Percentiles rank a stretch among this genome's conserved stretches.
These are phyloP conservation scores for Drosophila simulans DNA, from an alignment of 1,140 invertebrate species.

Conservation along the genomic window DNA sequence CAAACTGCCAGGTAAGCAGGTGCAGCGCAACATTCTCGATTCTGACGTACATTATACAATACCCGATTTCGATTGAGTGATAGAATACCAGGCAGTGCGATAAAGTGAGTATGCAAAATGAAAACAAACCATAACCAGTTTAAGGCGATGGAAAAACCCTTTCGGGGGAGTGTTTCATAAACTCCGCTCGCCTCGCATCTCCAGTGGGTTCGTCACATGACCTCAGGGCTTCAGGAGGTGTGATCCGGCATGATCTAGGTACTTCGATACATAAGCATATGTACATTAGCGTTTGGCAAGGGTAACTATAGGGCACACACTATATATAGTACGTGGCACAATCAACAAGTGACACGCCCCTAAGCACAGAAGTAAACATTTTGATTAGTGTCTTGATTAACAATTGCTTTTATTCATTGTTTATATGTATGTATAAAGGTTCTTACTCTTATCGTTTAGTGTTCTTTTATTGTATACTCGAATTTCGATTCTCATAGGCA, in stretches of 20 bases:
- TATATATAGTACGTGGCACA: neutral
- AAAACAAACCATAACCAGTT: slow-evolving; percentile 45
- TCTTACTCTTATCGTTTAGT: slow-evolving; percentile 45
- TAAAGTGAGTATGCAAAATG: slow-evolving; percentile 39
- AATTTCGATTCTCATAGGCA: slow-evolving; percentile 27
- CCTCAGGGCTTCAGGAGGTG: neutral
- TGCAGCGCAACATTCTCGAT: slow-evolving; percentile 36
- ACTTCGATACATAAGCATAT: neutral
- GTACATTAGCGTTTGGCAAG: neutral
- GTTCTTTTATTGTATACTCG: slow-evolving; percentile 35
- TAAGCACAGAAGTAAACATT: slow-evolving; percentile 6
- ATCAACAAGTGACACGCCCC: slow-evolving; percentile 7
- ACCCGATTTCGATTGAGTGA: slow-evolving; percentile 19
- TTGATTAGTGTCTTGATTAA: slow-evolving; percentile 64
- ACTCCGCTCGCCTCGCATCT: neutral
- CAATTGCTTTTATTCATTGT: slow-evolving; percentile 63
- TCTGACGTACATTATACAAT: slow-evolving; percentile 51
- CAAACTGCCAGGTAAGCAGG: slow-evolving; percentile 31
- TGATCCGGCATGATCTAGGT: slow-evolving; percentile 12
- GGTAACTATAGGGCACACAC: slow-evolving; percentile 3
- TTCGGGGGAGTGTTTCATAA: slow-evolving; percentile 8
- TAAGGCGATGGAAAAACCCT: slow-evolving; percentile 39
- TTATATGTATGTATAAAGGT: slow-evolving; percentile 39
- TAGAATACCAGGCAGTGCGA: slow-evolving; percentile 20
- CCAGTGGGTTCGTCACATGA: slow-evolving; percentile 26